Evolutionary conservation across 1,140 invertebrate species (phyloP).

Genomic region (Anadara kagoshimensis): DNA sequence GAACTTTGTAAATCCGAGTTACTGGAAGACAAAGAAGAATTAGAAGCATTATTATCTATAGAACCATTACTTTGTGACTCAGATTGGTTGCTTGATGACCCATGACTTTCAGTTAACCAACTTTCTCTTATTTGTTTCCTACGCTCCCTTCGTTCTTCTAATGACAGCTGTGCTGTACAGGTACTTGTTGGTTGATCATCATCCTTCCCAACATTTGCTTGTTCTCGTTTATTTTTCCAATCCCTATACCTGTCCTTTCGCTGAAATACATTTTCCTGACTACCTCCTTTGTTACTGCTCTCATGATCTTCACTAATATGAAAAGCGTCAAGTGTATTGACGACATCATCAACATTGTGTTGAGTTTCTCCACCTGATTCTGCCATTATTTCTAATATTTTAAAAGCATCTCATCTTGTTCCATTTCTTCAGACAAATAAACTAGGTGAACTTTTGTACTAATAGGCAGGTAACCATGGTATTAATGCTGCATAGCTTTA

Average conservation of each 20-base stretch:
- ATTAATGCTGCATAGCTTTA: no score
- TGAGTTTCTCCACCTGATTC: not conserved
- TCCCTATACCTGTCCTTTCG: not conserved
- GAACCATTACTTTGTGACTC: slow-evolving; percentile 3
- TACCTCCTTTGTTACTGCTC: not conserved
- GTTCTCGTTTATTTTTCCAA: not conserved
- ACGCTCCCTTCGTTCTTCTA: slow-evolving; percentile 4
- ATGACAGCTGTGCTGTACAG: not conserved
- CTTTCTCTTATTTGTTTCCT: slow-evolving; percentile 11
- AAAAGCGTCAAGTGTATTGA: slow-evolving; percentile 5
- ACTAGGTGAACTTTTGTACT: no score
- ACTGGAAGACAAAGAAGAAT: not conserved
- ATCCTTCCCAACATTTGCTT: not conserved
- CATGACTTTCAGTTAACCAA: not conserved
- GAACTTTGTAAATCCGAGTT: not conserved
- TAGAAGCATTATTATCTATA: not conserved
- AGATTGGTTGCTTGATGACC: not conserved
- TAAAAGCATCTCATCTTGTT: no score
- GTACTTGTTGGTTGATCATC: not conserved
- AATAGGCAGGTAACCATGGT: no score
- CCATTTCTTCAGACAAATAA: no score
- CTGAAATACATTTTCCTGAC: slow-evolving; percentile 11
- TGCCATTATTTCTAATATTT: slow-evolving; percentile 4
- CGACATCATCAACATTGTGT: slow-evolving; percentile 8
- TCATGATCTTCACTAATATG: slow-evolving; percentile 13